Evolutionary conservation across 2,113 vertebrate genomes (phyloP), one percentile per base, ranked within the genome.

Genomic region (Nansenia antarctica): DNA sequence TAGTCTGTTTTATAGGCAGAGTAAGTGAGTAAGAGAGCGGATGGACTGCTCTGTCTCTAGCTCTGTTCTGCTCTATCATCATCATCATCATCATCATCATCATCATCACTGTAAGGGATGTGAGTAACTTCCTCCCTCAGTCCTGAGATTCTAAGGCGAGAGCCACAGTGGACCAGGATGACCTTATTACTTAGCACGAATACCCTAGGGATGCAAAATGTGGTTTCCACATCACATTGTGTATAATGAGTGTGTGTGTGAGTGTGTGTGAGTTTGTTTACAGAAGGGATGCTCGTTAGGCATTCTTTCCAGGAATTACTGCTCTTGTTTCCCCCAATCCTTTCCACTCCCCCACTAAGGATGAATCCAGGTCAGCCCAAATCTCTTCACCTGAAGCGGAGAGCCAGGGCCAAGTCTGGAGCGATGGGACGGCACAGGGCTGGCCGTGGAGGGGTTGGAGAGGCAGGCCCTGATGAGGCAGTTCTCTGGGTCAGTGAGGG

Each of bases 281-380:
- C 55, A 80, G 49, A 69, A 70, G 35, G n/a, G 73, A 78, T 73
- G 58, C 3, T 20, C 29, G 62, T 78, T 69, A 66, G 55, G 32
- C n/a, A 64, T 39, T 59, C 47, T 73, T 60, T 77, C 54, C 67
- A 58, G 42, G 63, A 0, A 2, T 27, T 26, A n/a, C 9, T 29
- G 9, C 20, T 74, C 63, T 52, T 47, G 26, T 67, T 75, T 78
- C 70, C 71, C 72, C 5, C 35, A 55, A 70, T 70, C 52, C 52
- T 69, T 45, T 42, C 6, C 34, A 2, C 35, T 55, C 31, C 60
- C 0, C 47, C 65, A n/a, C 37, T 54, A 35, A 66, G 55, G 57
- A 31, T 42, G 47, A 78, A 60, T 67, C 42, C 65, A 61, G 61
- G 27, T 83, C 69, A 67, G 65, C 29, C 37, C 27, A 74, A 67